Base-by-base conservation (phyloP, 2,113 vertebrate genomes). In the Hippopotamus amphibius region DNA sequence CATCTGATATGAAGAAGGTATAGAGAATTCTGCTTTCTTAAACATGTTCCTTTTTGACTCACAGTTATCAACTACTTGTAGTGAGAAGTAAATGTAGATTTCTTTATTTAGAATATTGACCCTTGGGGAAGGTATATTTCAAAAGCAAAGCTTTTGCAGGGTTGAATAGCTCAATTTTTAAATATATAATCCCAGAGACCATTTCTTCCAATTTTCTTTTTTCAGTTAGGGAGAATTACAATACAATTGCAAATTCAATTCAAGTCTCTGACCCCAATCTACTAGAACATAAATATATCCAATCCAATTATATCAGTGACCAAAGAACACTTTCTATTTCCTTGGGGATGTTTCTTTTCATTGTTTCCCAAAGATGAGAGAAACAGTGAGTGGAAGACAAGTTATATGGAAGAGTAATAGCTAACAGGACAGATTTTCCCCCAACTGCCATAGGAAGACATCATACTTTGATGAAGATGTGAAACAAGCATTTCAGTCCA, bases 251-350 rank as follows among this genome's bases (percentile, higher is more conserved):
- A 85, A 91, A 90, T 74, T 88, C 80, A 92, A 79, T 30, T 43
- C 28, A 88, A n/a, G 68, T 65, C 19, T 88, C 57, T 96, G 82
- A 81, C 13, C 72, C 19, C 74, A 24, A 61, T 84, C 30, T 92
- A 71, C 46, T 69, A 81, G 24, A 88, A 72, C 26, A 95, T 93
- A 92, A 93, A 96, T 95, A 91, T 69, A 88, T 41, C 37, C 30
- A 59, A 68, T 55, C 1, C 61, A 93, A 88, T 96, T 96, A 90
- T 3, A 92, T 84, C 61, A 79, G 13, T 84, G 43, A 82, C 53
- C 33, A 85, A 93, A 95, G 41, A 96, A 90, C 13, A 50, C 6
- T 92, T 82, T 82, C 53, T 66, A 41, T 13, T 88, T n/a, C 76
- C 46, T 84, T 88, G 48, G 55, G 12, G 14, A 80, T 88, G 6